Conservation (phyloP, 2,797 vertebrate genomes). For the Atherinosoma microstoma region DNA sequence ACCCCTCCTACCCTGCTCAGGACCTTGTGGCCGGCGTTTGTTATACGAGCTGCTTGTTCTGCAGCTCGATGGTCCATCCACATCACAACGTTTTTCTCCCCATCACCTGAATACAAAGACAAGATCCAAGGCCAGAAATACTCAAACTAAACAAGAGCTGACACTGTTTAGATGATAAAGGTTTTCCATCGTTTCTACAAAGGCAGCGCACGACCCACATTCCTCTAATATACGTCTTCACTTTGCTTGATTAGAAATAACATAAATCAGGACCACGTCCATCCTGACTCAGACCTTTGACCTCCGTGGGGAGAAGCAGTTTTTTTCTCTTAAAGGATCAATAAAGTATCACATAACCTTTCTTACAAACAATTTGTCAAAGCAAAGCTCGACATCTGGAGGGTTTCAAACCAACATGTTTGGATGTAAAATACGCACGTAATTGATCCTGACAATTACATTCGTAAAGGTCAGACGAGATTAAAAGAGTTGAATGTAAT, state of each 20-base stretch:
- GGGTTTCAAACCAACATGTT: not conserved
- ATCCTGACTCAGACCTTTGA: conserved; percentile 45
- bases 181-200: too few species aligned
- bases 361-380: conserved; percentile 6
- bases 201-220: not conserved
- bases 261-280: conserved; percentile 15
- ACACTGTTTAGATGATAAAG: too few species aligned
- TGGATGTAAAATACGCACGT: not conserved
- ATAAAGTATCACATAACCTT: conserved; percentile 33
- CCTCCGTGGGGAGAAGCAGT: conserved; percentile 21
- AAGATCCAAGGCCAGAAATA: not conserved
- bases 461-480: not conserved
- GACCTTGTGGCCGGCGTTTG: conserved; percentile 83
- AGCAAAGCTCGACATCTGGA: not conserved
- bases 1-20: conserved; percentile 89
- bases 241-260: conserved; percentile 10
- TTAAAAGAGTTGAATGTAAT: not conserved
- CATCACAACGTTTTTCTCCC: conserved; percentile 91
- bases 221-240: conserved; percentile 5
- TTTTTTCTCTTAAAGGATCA: conserved; percentile 35
- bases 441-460: not conserved
- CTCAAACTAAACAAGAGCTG: not conserved
- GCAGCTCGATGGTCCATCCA: conserved; percentile 97
- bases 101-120: conserved; percentile 77
- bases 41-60: conserved; percentile 90